These are phyloP conservation scores for Caenorhabditis virilis DNA, from an alignment of 2,888 invertebrate genomes.

Conservation along the genomic window DNA sequence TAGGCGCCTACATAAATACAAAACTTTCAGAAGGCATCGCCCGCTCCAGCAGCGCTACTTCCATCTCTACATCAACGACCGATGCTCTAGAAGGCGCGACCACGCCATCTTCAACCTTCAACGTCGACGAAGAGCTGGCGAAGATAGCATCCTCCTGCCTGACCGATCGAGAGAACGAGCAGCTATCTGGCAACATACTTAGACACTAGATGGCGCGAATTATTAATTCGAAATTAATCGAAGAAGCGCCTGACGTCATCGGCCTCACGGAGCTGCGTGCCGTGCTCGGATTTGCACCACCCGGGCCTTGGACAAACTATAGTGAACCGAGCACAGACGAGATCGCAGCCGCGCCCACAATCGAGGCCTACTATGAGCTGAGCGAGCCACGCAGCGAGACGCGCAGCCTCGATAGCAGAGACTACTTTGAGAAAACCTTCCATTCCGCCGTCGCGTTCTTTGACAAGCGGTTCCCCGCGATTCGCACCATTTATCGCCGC, in stretches of 20 bases:
- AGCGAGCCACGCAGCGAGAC: constrained; percentile 12
- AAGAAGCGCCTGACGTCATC: constrained; percentile 17
- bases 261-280: constrained; percentile 26
- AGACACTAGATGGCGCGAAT: constrained; percentile 7
- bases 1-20: constrained; percentile 10
- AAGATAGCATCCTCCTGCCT: constrained; percentile 21
- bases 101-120: constrained; percentile 15
- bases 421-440: constrained; percentile 29
- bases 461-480: constrained; percentile 32
- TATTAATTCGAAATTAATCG: constrained; percentile 16
- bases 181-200: constrained; percentile 23
- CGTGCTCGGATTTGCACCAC: constrained; percentile 27
- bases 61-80: no score
- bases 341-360: constrained; percentile 13
- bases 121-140: constrained; percentile 22
- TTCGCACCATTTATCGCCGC: constrained; percentile 23
- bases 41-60: no score
- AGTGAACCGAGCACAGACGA: constrained; percentile 14
- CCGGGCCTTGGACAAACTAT: constrained; percentile 27
- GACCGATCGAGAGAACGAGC: constrained; percentile 15
- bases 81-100: no score
- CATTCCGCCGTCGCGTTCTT: constrained; percentile 26
- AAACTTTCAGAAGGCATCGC: no score
- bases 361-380: constrained; percentile 30
- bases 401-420: constrained; percentile 27